Evolutionary conservation across 2,113 vertebrate genomes (phyloP).

Genomic region (Callipepla californica): DNA sequence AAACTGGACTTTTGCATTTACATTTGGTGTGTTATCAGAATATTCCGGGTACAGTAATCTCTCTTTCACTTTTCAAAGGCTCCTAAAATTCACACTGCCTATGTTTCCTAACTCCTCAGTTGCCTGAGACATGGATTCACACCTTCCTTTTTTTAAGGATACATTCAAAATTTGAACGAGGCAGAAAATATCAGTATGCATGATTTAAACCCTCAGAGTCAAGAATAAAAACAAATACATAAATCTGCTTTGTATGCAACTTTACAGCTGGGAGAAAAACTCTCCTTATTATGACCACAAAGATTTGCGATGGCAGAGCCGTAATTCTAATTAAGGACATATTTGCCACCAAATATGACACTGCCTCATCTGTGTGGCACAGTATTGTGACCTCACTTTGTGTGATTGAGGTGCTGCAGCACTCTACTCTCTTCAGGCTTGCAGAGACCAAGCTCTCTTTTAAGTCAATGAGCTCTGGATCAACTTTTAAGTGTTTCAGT

Average conservation of each 20-base stretch:
- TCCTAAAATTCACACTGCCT: neutral
- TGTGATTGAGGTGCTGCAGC: neutral
- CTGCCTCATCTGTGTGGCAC: neutral
- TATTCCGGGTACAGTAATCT: neutral
- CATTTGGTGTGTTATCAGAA: neutral
- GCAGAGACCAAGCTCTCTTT: neutral
- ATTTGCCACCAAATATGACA: neutral
- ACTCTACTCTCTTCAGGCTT: neutral
- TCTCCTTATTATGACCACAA: neutral
- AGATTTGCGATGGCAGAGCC: neutral
- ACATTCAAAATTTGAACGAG: neutral
- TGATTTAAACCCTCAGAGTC: neutral
- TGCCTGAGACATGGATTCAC: neutral
- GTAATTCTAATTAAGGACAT: neutral
- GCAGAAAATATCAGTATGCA: neutral
- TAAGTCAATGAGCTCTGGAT: neutral
- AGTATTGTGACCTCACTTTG: neutral
- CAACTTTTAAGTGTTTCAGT: slow-evolving; percentile 10
- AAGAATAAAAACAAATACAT: neutral
- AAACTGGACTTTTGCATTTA: neutral
- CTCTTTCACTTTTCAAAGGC: neutral
- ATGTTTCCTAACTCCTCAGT: neutral
- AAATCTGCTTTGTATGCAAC: neutral
- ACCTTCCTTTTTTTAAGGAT: neutral
- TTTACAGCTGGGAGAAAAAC: neutral